phyloP scores from a whole-genome alignment of 2,888 invertebrate genomes.

The Lagria hirta region DNA sequence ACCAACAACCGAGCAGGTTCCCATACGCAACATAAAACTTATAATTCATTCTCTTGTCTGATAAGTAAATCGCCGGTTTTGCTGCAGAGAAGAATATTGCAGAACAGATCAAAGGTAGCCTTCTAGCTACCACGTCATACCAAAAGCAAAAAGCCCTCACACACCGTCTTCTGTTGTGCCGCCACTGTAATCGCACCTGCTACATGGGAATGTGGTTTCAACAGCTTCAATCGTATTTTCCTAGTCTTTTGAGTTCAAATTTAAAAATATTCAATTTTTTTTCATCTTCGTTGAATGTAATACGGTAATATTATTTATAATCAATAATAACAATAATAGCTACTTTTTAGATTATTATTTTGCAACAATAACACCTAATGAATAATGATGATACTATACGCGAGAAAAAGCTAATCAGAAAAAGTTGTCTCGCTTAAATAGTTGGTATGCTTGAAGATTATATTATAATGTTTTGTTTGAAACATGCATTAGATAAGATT shows the following conservation, averaged over 20 bases:
- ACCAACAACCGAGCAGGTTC: slow-evolving; percentile 21
- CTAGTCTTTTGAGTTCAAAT: no score
- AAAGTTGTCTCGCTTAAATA: no score
- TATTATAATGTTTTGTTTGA: no score
- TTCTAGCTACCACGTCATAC: slow-evolving; percentile 28
- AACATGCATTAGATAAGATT: slow-evolving; percentile 19
- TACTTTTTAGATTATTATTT: no score
- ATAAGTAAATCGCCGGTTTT: slow-evolving; percentile 25
- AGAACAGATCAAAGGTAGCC: slow-evolving; percentile 26
- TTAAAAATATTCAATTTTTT: no score
- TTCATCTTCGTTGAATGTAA: no score
- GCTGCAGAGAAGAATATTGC: slow-evolving; percentile 18
- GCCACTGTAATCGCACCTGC: slow-evolving; percentile 36
- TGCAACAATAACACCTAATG: no score
- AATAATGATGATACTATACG: no score
- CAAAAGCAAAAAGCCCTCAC: slow-evolving; percentile 31
- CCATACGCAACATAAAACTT: slow-evolving; percentile 23
- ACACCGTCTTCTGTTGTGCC: slow-evolving; percentile 30
- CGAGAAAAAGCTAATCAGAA: no score
- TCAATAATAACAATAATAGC: no score
- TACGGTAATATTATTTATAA: no score
- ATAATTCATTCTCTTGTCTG: slow-evolving; percentile 26
- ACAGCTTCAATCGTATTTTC: slow-evolving; percentile 20
- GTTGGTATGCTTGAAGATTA: no score
- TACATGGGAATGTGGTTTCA: slow-evolving; percentile 35